These are phyloP conservation scores for Cyclura pinguis DNA, from an alignment of 2,797 vertebrate genomes.

Conservation along the genomic window DNA sequence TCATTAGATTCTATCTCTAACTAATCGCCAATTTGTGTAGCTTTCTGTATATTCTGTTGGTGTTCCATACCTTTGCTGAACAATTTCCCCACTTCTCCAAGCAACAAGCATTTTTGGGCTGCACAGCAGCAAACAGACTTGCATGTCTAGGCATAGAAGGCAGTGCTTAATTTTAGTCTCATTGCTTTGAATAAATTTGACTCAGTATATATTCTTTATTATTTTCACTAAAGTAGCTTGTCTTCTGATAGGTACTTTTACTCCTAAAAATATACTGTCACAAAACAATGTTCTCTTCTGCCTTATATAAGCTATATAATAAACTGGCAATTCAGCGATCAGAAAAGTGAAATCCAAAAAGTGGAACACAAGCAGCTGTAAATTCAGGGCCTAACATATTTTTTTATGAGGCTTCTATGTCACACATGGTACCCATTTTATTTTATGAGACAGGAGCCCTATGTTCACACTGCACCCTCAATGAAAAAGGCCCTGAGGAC, in stretches of 20 bases:
- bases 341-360: constrained; percentile 28
- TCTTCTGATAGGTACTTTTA: neutral
- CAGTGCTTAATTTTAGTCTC: neutral
- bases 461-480: constrained; percentile 34
- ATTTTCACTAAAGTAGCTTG: constrained; percentile 20
- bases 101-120: neutral
- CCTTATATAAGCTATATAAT: constrained; percentile 48
- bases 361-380: neutral
- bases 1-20: neutral
- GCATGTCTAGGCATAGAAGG: constrained; percentile 7
- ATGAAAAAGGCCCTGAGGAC: constrained; percentile 17
- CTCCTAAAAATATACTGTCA: neutral
- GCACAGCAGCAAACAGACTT: neutral
- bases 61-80: neutral
- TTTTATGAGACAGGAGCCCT: constrained; percentile 8
- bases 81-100: too few relatives aligned
- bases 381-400: neutral
- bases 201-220: constrained; percentile 5
- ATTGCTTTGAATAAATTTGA: neutral
- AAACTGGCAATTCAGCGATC: constrained; percentile 9
- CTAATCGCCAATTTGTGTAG: neutral
- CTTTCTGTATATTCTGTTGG: neutral
- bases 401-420: constrained; percentile 14
- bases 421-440: constrained; percentile 20
- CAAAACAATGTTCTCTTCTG: constrained; percentile 9